Conservation (phyloP, 64 coral and sea anemone species). For the Pocillopora verrucosa region DNA sequence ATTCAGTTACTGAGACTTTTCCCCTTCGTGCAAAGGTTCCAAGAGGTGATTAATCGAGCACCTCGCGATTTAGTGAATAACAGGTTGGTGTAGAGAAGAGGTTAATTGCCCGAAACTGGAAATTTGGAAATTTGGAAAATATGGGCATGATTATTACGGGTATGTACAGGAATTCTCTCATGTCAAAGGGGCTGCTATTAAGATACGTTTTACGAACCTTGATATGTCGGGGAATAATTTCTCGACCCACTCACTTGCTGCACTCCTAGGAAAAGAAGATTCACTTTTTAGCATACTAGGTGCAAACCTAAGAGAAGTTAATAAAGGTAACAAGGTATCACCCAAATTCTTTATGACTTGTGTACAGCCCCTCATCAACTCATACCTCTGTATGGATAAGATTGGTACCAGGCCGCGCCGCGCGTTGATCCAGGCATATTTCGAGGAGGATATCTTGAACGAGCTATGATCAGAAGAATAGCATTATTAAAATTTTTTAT, state of each 20-base stretch:
- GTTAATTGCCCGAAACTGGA: no score
- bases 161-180: background rate
- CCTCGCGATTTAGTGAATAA: no score
- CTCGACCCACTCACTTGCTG: no score
- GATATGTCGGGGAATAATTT: slow-evolving; percentile 5
- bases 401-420: background rate
- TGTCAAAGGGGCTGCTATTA: background rate
- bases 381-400: background rate
- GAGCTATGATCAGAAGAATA: background rate
- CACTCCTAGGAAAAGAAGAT: background rate
- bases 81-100: no score
- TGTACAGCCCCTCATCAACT: no score
- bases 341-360: no score
- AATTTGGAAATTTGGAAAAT: no score
- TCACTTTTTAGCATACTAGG: background rate
- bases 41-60: no score
- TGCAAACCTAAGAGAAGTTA: no score
- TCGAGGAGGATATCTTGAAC: slow-evolving; percentile 5
- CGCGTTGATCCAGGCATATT: background rate
- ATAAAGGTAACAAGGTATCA: no score
- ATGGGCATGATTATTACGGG: background rate
- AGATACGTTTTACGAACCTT: background rate
- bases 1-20: no score
- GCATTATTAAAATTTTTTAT: background rate
- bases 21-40: no score